Evolutionary conservation across 1,140 invertebrate species (phyloP), one percentile per base, ranked within the genome.

Genomic region (Drosophila melanogaster): DNA sequence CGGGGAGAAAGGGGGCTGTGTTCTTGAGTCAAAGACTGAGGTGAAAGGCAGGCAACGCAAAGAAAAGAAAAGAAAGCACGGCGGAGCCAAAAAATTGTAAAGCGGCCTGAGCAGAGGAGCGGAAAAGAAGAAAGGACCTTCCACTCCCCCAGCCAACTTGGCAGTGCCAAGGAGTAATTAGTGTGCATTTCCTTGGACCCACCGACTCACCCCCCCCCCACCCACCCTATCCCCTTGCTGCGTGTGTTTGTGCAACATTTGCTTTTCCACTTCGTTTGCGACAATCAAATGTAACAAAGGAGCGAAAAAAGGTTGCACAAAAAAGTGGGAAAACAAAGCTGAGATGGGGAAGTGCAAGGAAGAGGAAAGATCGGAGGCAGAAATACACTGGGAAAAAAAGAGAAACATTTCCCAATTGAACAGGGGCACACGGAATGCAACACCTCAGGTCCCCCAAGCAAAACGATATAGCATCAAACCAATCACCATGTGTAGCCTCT

Each of bases 241-340:
- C 47, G 47, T 64, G 75, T 69, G 59, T 71, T 51, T 77, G 66
- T 74, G 64, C 65, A 75, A 86, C 83, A 86, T 86, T 86, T 86
- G 69, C 81, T 86, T 86, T 86, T 86, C 81, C 81, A 86, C 81
- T 86, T 86, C 81, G 81, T 86, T 86, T 86, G 83, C 81, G 74
- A 86, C 81, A 86, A 85, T 85, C 77, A 86, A 86, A 86, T 81
- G 77, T 81, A 77, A 86, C 81, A 85, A 85, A 86, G 71, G 75
- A 83, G 57, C 40, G 69, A 73, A 74, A 77, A 60, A 62, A 59
- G 64, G 60, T 77, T 41, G 44, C 46, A 73, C 49, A 62, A 37
- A 37, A 62, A 59, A 26, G 40, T 15, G 14, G 12, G n/a, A 11
- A 30, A 30, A 30, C 30, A 30, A 30, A 30, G 30, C 8, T 8